Conservation (phyloP, 2,113 vertebrate genomes). For the Phalacrocorax carbo region DNA sequence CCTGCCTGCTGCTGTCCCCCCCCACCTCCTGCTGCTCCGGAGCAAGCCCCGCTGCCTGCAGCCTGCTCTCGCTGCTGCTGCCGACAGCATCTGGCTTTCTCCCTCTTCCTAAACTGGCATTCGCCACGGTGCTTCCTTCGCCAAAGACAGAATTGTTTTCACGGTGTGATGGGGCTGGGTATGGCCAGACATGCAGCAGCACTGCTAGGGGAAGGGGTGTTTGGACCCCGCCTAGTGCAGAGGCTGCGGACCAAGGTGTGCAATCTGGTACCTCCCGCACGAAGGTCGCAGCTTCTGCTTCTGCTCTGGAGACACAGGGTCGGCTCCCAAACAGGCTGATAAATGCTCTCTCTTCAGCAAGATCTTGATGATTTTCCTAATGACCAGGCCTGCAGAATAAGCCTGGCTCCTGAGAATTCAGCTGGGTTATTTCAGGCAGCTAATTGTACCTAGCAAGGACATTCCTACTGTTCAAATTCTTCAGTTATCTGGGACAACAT, state of each 20-base stretch:
- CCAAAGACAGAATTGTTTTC: neutral
- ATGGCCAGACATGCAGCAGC: fast-evolving
- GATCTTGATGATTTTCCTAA: constrained; percentile 23
- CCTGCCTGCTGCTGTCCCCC: neutral
- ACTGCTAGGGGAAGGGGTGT: fast-evolving
- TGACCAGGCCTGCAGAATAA: neutral
- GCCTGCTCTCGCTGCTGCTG: neutral
- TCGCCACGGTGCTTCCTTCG: fast-evolving
- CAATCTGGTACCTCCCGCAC: neutral
- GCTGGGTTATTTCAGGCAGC: constrained; percentile 12
- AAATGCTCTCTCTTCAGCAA: neutral
- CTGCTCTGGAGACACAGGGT: neutral
- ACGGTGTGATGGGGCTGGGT: fast-evolving
- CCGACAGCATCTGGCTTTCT: neutral
- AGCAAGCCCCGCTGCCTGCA: neutral
- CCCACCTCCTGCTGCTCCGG: neutral
- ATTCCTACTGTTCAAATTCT: neutral
- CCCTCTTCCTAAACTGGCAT: neutral
- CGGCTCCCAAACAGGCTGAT: neutral
- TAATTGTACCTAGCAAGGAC: constrained; percentile 45
- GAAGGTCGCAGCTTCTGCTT: neutral
- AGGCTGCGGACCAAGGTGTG: neutral
- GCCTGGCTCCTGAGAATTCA: constrained; percentile 14
- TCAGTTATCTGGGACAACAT: neutral
- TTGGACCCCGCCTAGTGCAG: fast-evolving